A percentile compares a stretch with the other conserved stretches of the same genome.
Conservation (phyloP, 2,888 invertebrate genomes). For the Epistrophe grossulariae region DNA sequence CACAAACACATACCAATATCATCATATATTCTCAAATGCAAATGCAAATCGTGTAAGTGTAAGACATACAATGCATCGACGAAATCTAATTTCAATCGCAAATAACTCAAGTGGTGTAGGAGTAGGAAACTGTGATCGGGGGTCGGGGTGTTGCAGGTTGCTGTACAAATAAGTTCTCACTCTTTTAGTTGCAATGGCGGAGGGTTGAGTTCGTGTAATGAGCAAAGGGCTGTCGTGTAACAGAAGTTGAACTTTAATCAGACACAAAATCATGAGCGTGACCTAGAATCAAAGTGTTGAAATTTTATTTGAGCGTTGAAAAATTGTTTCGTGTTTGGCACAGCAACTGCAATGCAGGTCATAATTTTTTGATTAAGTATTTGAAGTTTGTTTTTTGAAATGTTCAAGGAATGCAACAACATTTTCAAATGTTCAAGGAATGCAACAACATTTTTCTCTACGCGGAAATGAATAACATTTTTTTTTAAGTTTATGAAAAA, state of each 20-base stretch:
- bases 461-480: not conserved
- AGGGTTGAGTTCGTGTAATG: constrained; percentile 27
- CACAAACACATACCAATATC: not conserved
- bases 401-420: not conserved
- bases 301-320: constrained; percentile 32
- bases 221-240: constrained; percentile 2
- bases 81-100: constrained; percentile 73
- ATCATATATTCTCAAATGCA: constrained; percentile 47
- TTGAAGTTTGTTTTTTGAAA: constrained; percentile 27
- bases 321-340: constrained; percentile 27
- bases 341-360: constrained; percentile 14
- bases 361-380: constrained; percentile 28
- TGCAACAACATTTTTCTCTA: not conserved
- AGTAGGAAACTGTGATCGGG: not conserved
- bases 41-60: constrained; percentile 67
- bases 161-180: not conserved
- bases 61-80: constrained; percentile 62
- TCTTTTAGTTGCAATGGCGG: not conserved
- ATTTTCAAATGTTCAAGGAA: not conserved
- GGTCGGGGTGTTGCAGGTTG: not conserved
- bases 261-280: constrained; percentile 34
- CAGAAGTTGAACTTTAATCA: constrained; percentile 29
- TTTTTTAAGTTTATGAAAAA: not conserved
- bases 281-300: constrained; percentile 40
- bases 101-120: constrained; percentile 48